Conservation (phyloP, 2,113 vertebrate genomes). For the Leuciscus idus region DNA sequence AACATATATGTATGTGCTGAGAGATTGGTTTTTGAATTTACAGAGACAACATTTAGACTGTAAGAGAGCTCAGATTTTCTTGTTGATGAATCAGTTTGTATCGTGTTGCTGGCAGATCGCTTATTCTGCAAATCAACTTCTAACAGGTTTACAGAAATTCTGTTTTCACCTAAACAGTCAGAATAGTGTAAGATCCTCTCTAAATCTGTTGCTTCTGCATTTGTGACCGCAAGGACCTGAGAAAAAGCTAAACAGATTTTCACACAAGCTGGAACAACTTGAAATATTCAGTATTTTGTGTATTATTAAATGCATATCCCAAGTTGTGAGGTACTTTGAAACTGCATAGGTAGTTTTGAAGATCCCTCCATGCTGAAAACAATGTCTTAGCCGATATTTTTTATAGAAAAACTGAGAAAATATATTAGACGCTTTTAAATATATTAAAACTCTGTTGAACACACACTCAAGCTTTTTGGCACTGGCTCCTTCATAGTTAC, state of each 20-base stretch:
- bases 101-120: conserved; percentile 7
- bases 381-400: not conserved
- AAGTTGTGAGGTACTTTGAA: not conserved
- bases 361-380: not conserved
- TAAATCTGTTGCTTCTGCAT: conserved; percentile 3
- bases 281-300: not conserved
- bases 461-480: not conserved
- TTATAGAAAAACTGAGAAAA: not conserved
- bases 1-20: conserved; percentile 64
- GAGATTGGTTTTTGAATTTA: conserved; percentile 37
- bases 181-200: not conserved
- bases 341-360: conserved; percentile 1
- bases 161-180: conserved; percentile 27
- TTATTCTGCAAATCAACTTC: conserved; percentile 16
- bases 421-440: not conserved
- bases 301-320: conserved; percentile 9
- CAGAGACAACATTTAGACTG: conserved; percentile 33
- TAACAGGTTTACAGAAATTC: not conserved
- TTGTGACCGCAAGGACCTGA: conserved; percentile 21
- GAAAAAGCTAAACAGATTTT: conserved; percentile 1
- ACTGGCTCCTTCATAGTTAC: not conserved
- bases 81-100: conserved; percentile 31
- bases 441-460: not conserved
- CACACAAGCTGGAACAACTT: not conserved
- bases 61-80: conserved; percentile 13